Evolutionary conservation across 37 sponge, comb jelly and placozoan genomes (phyloP).

Genomic region (Lycopodina hypogea): DNA sequence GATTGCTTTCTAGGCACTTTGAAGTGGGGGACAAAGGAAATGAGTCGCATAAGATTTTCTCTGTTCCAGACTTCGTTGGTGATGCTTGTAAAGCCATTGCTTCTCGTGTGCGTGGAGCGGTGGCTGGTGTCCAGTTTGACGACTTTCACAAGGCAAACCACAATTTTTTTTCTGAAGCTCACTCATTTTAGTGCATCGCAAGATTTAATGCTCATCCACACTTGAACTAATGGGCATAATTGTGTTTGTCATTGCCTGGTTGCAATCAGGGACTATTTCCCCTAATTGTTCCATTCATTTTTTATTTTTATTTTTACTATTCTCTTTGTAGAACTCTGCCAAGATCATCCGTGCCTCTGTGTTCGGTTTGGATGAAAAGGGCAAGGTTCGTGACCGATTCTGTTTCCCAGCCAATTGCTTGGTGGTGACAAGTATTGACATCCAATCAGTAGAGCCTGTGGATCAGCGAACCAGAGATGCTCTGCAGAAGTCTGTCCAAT

Average conservation of each 20-base stretch:
- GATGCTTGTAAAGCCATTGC: constrained; percentile 99
- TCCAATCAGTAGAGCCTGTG: constrained; percentile 99
- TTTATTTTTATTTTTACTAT: background rate
- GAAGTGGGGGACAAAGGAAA: constrained; percentile 66
- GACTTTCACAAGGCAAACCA: constrained; percentile 94
- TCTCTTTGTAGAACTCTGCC: constrained; percentile 84
- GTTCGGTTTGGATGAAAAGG: constrained; percentile 93
- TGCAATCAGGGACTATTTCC: too few relatives aligned
- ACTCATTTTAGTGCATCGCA: background rate
- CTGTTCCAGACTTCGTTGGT: constrained; percentile 99
- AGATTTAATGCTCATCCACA: background rate
- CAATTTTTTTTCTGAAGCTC: background rate
- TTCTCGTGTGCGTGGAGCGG: constrained; percentile 96
- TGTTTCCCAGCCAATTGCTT: constrained; percentile 92
- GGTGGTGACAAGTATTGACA: constrained; percentile 96
- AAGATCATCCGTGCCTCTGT: constrained; percentile 98
- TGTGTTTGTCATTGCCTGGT: too few relatives aligned
- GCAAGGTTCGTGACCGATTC: constrained; percentile 88
- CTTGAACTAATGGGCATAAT: background rate
- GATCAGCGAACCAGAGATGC: constrained; percentile 99
- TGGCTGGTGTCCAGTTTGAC: constrained; percentile 96
- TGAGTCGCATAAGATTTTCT: constrained; percentile 88
- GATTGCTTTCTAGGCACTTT: constrained; percentile 66
- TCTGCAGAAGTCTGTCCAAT: constrained; percentile 98
- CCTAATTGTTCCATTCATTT: too few relatives aligned